phyloP scores from a whole-genome alignment of 2,797 vertebrate species.

The Oreortyx pictus region DNA sequence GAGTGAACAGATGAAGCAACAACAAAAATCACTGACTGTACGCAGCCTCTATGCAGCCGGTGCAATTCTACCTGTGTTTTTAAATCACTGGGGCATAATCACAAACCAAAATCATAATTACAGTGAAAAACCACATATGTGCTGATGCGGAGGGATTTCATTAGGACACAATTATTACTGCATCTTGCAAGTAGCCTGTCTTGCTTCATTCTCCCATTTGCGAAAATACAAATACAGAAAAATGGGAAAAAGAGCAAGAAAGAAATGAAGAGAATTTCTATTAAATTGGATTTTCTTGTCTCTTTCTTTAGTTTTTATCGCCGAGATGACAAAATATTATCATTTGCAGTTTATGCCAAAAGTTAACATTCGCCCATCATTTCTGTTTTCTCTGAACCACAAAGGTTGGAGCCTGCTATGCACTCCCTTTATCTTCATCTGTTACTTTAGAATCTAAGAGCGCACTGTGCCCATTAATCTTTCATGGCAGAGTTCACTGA shows the following conservation, averaged over 20 bases:
- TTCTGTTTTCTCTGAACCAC: conserved; percentile 52
- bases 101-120: not conserved
- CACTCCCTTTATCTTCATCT: conserved; percentile 62
- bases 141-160: not conserved
- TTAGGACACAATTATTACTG: not conserved
- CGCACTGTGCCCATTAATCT: conserved; percentile 64
- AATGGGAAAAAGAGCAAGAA: conserved; percentile 3
- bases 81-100: not conserved
- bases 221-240: not conserved
- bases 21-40: not conserved
- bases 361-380: conserved; percentile 39
- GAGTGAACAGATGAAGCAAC: not conserved
- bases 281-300: conserved; percentile 50
- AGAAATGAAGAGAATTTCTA: conserved; percentile 23
- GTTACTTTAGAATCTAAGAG: conserved; percentile 67
- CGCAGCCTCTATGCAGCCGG: not conserved
- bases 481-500: conserved; percentile 74
- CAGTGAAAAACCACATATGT: not conserved
- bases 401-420: conserved; percentile 49
- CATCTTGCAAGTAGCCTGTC: not conserved
- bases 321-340: conserved; percentile 61
- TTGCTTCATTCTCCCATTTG: not conserved
- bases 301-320: conserved; percentile 51
- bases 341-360: conserved; percentile 56
- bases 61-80: not conserved